These are phyloP conservation scores for Chalcosyrphus nemorum DNA, from an alignment of 2,888 invertebrate species.

Conservation along the genomic window DNA sequence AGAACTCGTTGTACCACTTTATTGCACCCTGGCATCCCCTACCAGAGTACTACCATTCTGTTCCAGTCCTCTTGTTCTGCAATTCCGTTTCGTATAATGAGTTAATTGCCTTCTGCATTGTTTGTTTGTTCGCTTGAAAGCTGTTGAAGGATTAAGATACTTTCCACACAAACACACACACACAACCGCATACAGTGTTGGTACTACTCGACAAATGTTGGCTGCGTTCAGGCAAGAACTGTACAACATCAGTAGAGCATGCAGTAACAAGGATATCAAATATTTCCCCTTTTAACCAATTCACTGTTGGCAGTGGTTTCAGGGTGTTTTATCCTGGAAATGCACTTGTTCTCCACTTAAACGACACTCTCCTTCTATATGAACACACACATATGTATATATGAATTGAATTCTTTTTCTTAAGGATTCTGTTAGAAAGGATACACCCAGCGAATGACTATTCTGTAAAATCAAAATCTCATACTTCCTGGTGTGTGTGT, in stretches of 20 bases:
- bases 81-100: slow-evolving; percentile 72
- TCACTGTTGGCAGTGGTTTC: not conserved
- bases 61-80: slow-evolving; percentile 47
- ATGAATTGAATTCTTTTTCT: not conserved
- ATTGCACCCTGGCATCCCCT: not conserved
- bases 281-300: slow-evolving; percentile 49
- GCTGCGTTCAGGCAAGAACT: slow-evolving; percentile 42
- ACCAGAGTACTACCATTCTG: slow-evolving; percentile 1
- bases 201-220: slow-evolving; percentile 19
- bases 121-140: slow-evolving; percentile 64
- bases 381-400: not conserved
- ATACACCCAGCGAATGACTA: not conserved
- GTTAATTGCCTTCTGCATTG: slow-evolving; percentile 71
- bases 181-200: not conserved
- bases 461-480: slow-evolving; percentile 28
- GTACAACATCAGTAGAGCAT: slow-evolving; percentile 28
- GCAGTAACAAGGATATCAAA: slow-evolving; percentile 54
- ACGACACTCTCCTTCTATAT: not conserved
- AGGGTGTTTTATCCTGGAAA: slow-evolving; percentile 8
- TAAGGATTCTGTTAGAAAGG: not conserved
- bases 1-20: slow-evolving; percentile 36
- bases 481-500: slow-evolving; percentile 29
- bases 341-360: not conserved
- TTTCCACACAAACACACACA: slow-evolving; percentile 49
- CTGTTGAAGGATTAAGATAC: slow-evolving; percentile 70